phyloP scores from a whole-genome alignment of 2,888 invertebrate genomes.

The Scaptomyza flava region DNA sequence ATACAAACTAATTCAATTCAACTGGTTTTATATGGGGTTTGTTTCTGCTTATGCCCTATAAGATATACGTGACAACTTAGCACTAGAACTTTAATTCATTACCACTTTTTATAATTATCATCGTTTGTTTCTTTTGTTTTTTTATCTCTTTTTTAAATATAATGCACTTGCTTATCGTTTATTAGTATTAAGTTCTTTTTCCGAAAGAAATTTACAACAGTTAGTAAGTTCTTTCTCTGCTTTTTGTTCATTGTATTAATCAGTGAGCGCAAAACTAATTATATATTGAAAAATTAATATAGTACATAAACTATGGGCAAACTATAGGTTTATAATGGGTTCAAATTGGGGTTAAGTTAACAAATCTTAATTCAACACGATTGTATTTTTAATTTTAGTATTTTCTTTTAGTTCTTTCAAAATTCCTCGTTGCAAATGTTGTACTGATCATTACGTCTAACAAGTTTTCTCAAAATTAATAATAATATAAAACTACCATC shows the following conservation, averaged over 20 bases:
- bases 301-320: conserved; percentile 9
- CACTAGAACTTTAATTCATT: conserved; percentile 45
- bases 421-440: conserved; percentile 79
- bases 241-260: conserved; percentile 13
- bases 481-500: conserved; percentile 10
- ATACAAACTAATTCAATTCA: conserved; percentile 59
- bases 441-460: conserved; percentile 69
- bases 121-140: conserved; percentile 24
- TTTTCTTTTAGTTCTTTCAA: conserved; percentile 41
- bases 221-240: conserved; percentile 26
- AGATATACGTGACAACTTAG: conserved; percentile 72
- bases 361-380: conserved; percentile 30
- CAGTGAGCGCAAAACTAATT: conserved; percentile 18
- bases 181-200: conserved; percentile 30
- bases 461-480: conserved; percentile 29
- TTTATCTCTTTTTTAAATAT: conserved; percentile 52
- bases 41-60: conserved; percentile 65
- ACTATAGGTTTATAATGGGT: conserved; percentile 15
- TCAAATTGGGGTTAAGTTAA: conserved; percentile 22
- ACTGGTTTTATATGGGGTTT: conserved; percentile 51
- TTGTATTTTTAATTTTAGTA: conserved; percentile 1
- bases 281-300: conserved; percentile 24
- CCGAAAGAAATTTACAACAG: conserved; percentile 59
- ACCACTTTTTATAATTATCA: conserved; percentile 27
- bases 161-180: conserved; percentile 75